Evolutionary conservation across 2,113 vertebrate genomes (phyloP).

Genomic region (Odocoileus virginianus): DNA sequence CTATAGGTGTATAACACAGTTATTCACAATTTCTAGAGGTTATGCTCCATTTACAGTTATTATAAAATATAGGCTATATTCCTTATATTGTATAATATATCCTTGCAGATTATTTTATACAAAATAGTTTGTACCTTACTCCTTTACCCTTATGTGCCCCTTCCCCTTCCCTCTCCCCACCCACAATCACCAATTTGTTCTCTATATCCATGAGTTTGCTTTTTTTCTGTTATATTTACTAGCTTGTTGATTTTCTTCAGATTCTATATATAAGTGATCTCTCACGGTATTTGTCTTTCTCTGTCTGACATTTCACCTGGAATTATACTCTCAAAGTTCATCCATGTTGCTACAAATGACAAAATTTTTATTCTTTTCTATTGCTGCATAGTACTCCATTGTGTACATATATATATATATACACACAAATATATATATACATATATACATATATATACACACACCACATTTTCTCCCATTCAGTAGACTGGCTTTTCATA

Average conservation of each 20-base stretch:
- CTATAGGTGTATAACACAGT: not conserved
- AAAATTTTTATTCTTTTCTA: not conserved
- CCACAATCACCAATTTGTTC: not conserved
- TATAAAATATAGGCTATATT: not conserved
- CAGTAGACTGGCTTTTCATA: not conserved
- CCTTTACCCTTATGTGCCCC: not conserved
- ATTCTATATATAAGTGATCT: not conserved
- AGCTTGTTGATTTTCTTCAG: not conserved
- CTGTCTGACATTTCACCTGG: not conserved
- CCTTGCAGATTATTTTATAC: not conserved
- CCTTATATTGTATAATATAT: not conserved
- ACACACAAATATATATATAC: rapidly evolving
- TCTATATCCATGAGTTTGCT: not conserved
- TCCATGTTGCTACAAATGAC: not conserved
- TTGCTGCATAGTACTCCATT: not conserved
- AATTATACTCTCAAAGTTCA: not conserved
- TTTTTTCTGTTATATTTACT: not conserved
- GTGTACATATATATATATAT: not conserved
- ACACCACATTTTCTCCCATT: not conserved
- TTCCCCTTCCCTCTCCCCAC: not conserved
- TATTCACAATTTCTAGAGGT: not conserved
- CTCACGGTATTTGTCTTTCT: not conserved
- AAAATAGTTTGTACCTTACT: not conserved
- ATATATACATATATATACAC: too few species aligned
- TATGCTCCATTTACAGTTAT: not conserved